Evolutionary conservation across 2,797 vertebrate species (phyloP), one percentile per base, ranked within the genome.

Genomic region (Tokudaia muenninki): DNA sequence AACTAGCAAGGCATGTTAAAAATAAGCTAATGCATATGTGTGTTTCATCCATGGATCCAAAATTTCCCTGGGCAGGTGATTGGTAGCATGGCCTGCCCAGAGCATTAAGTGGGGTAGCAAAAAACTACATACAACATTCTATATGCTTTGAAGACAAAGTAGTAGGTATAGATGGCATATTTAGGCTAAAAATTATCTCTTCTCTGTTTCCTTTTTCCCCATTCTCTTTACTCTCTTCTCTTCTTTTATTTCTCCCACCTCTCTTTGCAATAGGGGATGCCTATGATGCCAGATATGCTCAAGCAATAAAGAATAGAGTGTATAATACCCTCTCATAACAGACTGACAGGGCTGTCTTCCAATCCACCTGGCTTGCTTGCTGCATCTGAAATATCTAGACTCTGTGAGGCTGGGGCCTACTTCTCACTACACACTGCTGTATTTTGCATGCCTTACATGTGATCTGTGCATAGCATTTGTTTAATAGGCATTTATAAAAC

Each of bases 401-500:
- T 50, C 29, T 31, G n/a, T 37, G 52, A 80, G 24, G 41, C 34
- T 74, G 52, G 90, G 9, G 29, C 8, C 22, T 77, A 24, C 52
- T 81, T 24, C 81, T 3, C 31, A 77, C 47, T 86, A 16, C 41
- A 67, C 47, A 34, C 37, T 92, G 47, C 4, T 74, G 0, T 77
- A 5, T 79, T 6, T 90, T 94, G 86, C 55, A 21, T 47, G 26
- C 50, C 41, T 61, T 61, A 74, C n/a, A 14, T 57, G 29, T 63
- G 31, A 24, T 83, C 10, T 44, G 19, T 87, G 80, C 13, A 57
- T 16, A 41, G 80, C 37, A 80, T 55, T 77, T 84, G 31, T 2
- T 87, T 72, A 81, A n/a, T 92, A 55, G 55, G 24, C 67, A 67
- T 80, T 93, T 70, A 84, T 34, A 52, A 26, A 92, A 41, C 77